Evolutionary conservation across 2,113 vertebrate genomes (phyloP).

Genomic region (Microtus ochrogaster): DNA sequence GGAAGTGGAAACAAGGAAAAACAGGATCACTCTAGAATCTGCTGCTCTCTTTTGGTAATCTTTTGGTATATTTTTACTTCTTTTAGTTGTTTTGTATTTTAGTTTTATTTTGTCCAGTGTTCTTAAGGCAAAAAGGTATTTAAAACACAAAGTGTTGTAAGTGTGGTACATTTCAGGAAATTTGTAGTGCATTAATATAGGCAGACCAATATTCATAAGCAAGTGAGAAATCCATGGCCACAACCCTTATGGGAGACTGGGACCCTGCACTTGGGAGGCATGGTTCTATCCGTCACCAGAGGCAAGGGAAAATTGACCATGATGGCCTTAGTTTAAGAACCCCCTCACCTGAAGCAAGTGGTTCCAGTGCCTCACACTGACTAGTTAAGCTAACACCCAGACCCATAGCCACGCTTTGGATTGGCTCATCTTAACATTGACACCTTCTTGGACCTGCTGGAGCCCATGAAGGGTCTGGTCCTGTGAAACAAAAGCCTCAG

Average conservation of each 20-base stretch:
- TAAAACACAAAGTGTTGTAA: background rate
- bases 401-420: background rate
- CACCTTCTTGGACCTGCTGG: background rate
- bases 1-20: background rate
- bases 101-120: background rate
- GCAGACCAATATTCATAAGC: background rate
- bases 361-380: fast-evolving
- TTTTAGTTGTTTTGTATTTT: background rate
- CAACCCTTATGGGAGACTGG: background rate
- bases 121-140: background rate
- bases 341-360: background rate
- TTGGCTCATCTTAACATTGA: background rate
- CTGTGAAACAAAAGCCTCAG: background rate
- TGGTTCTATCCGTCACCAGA: background rate
- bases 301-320: background rate
- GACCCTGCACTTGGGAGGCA: background rate
- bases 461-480: background rate
- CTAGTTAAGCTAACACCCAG: background rate
- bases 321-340: background rate
- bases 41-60: background rate
- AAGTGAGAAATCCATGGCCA: background rate
- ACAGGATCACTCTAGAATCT: background rate
- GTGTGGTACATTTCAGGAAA: background rate
- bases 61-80: background rate
- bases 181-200: background rate